Conservation (phyloP, 2,797 vertebrate species). For the Pseudocheirus occidentalis region DNA sequence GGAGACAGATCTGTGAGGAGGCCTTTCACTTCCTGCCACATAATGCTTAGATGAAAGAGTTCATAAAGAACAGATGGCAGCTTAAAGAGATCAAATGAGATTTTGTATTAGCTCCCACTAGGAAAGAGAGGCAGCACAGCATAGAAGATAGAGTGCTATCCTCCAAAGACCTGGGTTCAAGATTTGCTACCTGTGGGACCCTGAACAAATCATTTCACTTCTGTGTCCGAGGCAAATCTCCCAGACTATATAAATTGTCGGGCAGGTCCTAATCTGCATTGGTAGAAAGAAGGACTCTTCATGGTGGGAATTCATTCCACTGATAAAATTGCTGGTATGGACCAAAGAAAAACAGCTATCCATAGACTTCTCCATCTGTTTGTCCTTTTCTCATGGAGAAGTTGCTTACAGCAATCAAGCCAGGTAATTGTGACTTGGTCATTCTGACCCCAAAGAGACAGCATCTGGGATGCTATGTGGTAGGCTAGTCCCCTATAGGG, state of each 20-base stretch:
- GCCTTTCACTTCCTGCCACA: background rate
- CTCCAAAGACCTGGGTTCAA: background rate
- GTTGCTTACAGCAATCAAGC: background rate
- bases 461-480: constrained; percentile 1
- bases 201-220: background rate
- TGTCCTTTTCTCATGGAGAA: background rate
- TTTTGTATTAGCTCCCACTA: background rate
- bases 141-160: background rate
- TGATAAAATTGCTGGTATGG: background rate
- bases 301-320: background rate
- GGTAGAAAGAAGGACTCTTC: background rate
- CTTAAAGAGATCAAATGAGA: background rate
- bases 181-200: background rate
- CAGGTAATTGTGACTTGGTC: constrained; percentile 9
- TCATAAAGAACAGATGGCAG: background rate
- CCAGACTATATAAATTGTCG: background rate
- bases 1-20: background rate
- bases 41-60: background rate
- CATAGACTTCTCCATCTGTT: constrained; percentile 7
- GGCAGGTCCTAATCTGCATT: background rate
- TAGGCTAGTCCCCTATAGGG: background rate
- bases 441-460: constrained; percentile 42
- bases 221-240: background rate
- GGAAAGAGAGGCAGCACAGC: background rate
- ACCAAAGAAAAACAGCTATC: background rate